These are phyloP conservation scores for Halictus rubicundus DNA, from an alignment of 1,140 invertebrate species.

Conservation along the genomic window DNA sequence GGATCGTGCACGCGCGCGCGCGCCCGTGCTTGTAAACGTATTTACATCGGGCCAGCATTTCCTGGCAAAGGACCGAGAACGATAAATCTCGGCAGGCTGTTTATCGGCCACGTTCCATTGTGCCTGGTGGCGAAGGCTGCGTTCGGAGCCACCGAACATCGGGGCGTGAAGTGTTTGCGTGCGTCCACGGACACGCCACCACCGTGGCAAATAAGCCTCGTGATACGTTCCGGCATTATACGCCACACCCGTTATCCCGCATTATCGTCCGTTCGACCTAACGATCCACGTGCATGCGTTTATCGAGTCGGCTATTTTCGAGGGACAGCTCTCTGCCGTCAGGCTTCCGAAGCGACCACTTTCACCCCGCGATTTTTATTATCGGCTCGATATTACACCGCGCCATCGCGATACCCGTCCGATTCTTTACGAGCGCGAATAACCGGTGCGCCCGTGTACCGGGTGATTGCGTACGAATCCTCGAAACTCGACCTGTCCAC, in stretches of 20 bases:
- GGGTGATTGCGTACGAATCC: neutral
- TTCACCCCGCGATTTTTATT: slow-evolving; percentile 19
- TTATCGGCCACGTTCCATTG: slow-evolving; percentile 42
- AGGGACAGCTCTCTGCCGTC: neutral
- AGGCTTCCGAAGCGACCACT: slow-evolving; percentile 14
- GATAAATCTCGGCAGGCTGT: slow-evolving; percentile 42
- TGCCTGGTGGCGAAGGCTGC: slow-evolving; percentile 41
- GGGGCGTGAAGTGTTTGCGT: slow-evolving; percentile 36
- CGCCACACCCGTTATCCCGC: slow-evolving; percentile 50
- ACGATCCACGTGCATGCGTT: slow-evolving; percentile 47
- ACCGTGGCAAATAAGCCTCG: slow-evolving; percentile 47
- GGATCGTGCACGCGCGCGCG: neutral
- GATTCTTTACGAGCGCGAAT: slow-evolving; percentile 13
- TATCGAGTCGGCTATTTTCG: slow-evolving; percentile 34
- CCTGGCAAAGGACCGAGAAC: slow-evolving; percentile 30
- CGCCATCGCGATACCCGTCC: neutral
- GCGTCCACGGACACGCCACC: slow-evolving; percentile 14
- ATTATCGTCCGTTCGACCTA: slow-evolving; percentile 44
- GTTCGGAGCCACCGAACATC: slow-evolving; percentile 18
- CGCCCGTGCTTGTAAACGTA: neutral
- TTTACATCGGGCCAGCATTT: slow-evolving; percentile 28
- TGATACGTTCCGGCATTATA: slow-evolving; percentile 44
- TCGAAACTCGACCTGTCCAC: neutral
- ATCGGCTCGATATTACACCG: neutral
- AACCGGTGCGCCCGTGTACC: neutral